Evolutionary conservation across 2,888 invertebrate species (phyloP).

Genomic region (Cryptus armator): DNA sequence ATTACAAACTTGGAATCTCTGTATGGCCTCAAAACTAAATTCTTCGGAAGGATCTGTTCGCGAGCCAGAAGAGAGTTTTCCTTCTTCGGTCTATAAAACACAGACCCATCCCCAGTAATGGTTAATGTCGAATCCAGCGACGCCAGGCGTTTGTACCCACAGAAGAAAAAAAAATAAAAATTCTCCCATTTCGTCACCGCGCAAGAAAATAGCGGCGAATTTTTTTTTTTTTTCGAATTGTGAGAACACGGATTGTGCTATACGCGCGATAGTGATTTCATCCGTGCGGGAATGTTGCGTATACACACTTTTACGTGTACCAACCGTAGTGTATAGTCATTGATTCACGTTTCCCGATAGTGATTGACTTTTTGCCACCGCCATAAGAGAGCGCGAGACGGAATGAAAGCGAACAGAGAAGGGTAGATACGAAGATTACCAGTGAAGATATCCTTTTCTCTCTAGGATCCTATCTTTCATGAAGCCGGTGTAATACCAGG

Average conservation of each 20-base stretch:
- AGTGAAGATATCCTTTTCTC: slow-evolving; percentile 55
- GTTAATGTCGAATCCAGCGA: neutral
- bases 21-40: slow-evolving; percentile 53
- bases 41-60: slow-evolving; percentile 46
- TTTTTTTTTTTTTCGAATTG: neutral
- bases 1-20: slow-evolving; percentile 57
- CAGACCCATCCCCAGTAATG: neutral
- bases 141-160: neutral
- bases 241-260: neutral
- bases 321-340: slow-evolving; percentile 11
- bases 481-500: slow-evolving; percentile 50
- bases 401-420: slow-evolving; percentile 39
- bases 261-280: neutral
- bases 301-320: neutral
- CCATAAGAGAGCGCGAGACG: slow-evolving; percentile 4
- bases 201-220: neutral
- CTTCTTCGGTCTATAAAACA: neutral
- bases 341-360: slow-evolving; percentile 61
- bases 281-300: slow-evolving; percentile 29
- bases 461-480: slow-evolving; percentile 57
- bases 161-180: neutral
- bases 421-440: slow-evolving; percentile 43
- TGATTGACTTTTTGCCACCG: slow-evolving; percentile 50
- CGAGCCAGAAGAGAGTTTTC: slow-evolving; percentile 44
- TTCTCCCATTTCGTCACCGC: neutral